Conservation (phyloP, 2,888 invertebrate species). For the Schizaphis graminum region DNA sequence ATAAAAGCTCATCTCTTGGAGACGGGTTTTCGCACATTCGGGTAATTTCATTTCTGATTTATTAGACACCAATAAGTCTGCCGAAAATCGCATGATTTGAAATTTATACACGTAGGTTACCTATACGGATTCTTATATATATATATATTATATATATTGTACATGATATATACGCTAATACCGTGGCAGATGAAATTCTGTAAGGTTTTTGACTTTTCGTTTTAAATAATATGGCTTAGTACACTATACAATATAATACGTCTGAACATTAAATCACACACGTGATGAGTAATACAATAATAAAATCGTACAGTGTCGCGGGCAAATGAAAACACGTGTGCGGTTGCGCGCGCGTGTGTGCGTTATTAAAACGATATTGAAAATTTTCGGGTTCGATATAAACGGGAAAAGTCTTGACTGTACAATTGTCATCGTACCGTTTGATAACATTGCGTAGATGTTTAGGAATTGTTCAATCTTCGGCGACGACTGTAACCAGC, state of each 20-base stretch:
- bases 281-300: not conserved
- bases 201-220: not conserved
- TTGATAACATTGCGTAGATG: not conserved
- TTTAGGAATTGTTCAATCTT: not conserved
- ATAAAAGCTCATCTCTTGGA: conserved; percentile 4
- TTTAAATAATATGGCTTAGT: not conserved
- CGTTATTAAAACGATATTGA: conserved; percentile 27
- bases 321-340: not conserved
- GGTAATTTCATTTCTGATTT: conserved; percentile 9
- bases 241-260: not conserved
- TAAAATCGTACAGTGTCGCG: not conserved
- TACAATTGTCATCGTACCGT: not conserved
- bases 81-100: conserved; percentile 23
- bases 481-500: not conserved
- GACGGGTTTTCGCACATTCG: conserved; percentile 20
- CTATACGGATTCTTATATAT: not conserved
- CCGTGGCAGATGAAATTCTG: not conserved
- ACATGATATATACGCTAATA: not conserved
- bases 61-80: conserved; percentile 24
- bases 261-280: not conserved
- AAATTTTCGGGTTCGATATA: not conserved
- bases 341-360: not conserved
- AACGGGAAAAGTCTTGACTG: not conserved
- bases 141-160: too few species aligned
- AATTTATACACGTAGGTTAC: not conserved